These are phyloP conservation scores for Callorhinus ursinus DNA, from an alignment of 2,113 vertebrate genomes.

Conservation along the genomic window DNA sequence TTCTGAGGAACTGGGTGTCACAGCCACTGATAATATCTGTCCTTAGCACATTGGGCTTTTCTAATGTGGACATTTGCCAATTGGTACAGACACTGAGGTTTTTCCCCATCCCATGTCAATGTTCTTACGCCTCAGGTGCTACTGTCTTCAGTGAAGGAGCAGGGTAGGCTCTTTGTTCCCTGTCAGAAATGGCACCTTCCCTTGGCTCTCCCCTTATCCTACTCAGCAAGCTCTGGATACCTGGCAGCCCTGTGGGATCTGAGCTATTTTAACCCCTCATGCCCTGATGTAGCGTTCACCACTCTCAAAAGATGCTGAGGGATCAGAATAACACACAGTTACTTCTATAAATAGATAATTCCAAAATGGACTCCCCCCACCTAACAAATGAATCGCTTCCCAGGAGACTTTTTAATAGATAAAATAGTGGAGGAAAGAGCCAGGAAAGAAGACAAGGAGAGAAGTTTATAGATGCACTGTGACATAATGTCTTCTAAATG, in stretches of 20 bases:
- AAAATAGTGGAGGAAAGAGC: neutral
- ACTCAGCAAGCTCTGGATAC: neutral
- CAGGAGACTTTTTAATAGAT: neutral
- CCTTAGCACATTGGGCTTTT: neutral
- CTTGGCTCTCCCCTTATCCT: neutral
- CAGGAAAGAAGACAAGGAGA: neutral
- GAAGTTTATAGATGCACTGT: neutral
- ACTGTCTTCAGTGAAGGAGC: neutral
- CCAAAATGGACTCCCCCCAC: neutral
- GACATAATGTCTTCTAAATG: neutral
- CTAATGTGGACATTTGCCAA: neutral
- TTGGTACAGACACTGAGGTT: neutral
- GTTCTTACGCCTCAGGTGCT: neutral
- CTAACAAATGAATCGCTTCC: neutral
- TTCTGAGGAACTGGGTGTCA: neutral
- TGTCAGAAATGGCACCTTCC: neutral
- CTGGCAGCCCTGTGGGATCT: neutral
- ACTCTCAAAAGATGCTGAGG: neutral
- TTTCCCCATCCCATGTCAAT: neutral
- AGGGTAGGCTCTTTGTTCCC: neutral
- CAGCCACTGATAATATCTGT: neutral
- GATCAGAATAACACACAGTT: neutral
- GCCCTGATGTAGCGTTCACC: neutral
- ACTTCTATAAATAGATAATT: neutral
- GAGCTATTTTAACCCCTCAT: neutral